A percentile compares a stretch with the other conserved stretches of the same genome.
Conservation (phyloP, 2,797 vertebrate genomes). For the Lepus townsendii region DNA sequence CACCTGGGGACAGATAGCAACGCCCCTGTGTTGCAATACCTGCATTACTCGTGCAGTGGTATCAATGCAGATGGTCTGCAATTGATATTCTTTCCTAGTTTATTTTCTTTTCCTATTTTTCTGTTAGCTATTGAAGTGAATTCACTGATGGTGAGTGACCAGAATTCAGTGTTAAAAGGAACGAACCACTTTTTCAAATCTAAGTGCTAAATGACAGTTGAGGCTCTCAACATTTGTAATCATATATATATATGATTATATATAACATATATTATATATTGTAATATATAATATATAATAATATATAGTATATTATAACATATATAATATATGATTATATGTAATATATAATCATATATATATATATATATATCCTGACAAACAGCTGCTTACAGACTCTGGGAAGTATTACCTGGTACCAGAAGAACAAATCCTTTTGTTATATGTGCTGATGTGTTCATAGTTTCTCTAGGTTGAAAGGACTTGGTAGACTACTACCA, state of each 20-base stretch:
- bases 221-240: constrained; percentile 23
- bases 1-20: constrained; percentile 24
- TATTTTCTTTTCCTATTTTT: constrained; percentile 33
- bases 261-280: too few relatives aligned
- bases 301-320: too few relatives aligned
- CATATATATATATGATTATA: neutral
- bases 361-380: neutral
- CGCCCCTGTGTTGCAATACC: neutral
- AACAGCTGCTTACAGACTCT: neutral
- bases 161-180: constrained; percentile 27
- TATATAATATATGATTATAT: too few relatives aligned
- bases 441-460: neutral
- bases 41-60: neutral
- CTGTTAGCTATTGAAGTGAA: constrained; percentile 9
- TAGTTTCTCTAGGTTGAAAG: neutral
- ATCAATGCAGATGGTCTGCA: neutral
- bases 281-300: too few relatives aligned
- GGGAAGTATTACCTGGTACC: constrained; percentile 14
- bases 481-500: neutral
- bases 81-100: neutral
- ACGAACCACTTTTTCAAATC: neutral
- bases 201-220: neutral
- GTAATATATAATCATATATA: too few relatives aligned
- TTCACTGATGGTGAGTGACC: neutral
- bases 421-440: constrained; percentile 5